phyloP scores from a whole-genome alignment of 2,888 invertebrate species.

The Pterostichus niger region DNA sequence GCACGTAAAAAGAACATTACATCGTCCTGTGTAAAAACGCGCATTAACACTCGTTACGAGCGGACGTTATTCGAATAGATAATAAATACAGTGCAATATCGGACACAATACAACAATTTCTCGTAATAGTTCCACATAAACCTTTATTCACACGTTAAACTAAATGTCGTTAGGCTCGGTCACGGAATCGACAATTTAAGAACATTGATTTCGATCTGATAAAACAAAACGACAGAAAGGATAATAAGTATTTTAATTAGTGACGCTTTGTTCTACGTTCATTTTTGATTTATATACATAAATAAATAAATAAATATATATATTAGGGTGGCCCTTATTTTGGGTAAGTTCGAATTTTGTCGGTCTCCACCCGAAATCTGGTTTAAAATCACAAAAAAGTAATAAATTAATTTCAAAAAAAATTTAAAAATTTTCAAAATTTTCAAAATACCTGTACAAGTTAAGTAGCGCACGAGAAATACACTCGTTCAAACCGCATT shows the following conservation, averaged over 20 bases:
- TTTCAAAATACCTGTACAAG: too few species aligned
- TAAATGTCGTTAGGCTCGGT: not conserved
- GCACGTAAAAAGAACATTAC: slow-evolving; percentile 42
- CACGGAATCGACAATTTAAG: not conserved
- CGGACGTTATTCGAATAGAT: slow-evolving; percentile 38
- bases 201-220: not conserved
- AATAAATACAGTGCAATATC: slow-evolving; percentile 9
- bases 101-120: slow-evolving; percentile 19
- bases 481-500: too few species aligned
- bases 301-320: too few species aligned
- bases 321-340: too few species aligned
- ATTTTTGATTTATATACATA: too few species aligned
- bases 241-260: not conserved
- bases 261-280: too few species aligned
- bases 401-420: too few species aligned
- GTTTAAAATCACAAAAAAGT: too few species aligned
- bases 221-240: not conserved
- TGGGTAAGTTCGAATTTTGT: too few species aligned
- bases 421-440: too few species aligned
- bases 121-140: slow-evolving; percentile 6
- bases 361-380: too few species aligned
- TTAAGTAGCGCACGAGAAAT: too few species aligned
- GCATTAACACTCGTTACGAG: slow-evolving; percentile 38
- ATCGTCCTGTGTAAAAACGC: slow-evolving; percentile 8
- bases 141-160: not conserved